A percentile compares a stretch with the other conserved stretches of the same genome.
phyloP scores from a whole-genome alignment of 2,797 vertebrate species.

The Oreonectes daqikongensis region DNA sequence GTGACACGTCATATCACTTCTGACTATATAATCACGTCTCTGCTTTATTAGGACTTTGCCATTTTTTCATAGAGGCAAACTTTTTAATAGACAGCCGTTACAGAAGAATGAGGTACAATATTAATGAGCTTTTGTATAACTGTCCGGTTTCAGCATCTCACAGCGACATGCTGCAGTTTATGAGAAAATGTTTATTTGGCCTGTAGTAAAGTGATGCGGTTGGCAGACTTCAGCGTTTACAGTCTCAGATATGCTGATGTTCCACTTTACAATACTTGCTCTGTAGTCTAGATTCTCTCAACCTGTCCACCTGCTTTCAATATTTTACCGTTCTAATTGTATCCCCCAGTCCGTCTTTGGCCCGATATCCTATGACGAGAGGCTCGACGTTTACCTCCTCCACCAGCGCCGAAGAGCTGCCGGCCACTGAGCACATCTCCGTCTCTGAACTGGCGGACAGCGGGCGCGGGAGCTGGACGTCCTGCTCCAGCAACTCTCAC shows the following conservation, averaged over 20 bases:
- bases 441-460: conserved; percentile 86
- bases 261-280: too few species aligned
- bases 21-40: too few species aligned
- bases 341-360: conserved; percentile 64
- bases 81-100: background rate
- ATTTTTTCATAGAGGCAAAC: too few species aligned
- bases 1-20: conserved; percentile 30
- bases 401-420: conserved; percentile 86
- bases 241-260: background rate
- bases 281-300: too few species aligned
- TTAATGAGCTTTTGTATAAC: background rate
- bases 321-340: too few species aligned
- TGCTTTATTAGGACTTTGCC: background rate
- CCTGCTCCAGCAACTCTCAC: conserved; percentile 93
- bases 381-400: conserved; percentile 81
- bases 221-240: background rate
- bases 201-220: conserved; percentile 7
- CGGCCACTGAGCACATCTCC: conserved; percentile 80
- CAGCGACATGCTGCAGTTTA: background rate
- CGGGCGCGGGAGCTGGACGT: conserved; percentile 96
- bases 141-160: conserved; percentile 54
- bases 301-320: too few species aligned
- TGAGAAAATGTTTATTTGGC: conserved; percentile 19
- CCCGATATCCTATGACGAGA: conserved; percentile 72
- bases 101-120: background rate